Base-by-base conservation (phyloP, 2,797 vertebrate genomes). In the Rhinogobio ventralis region DNA sequence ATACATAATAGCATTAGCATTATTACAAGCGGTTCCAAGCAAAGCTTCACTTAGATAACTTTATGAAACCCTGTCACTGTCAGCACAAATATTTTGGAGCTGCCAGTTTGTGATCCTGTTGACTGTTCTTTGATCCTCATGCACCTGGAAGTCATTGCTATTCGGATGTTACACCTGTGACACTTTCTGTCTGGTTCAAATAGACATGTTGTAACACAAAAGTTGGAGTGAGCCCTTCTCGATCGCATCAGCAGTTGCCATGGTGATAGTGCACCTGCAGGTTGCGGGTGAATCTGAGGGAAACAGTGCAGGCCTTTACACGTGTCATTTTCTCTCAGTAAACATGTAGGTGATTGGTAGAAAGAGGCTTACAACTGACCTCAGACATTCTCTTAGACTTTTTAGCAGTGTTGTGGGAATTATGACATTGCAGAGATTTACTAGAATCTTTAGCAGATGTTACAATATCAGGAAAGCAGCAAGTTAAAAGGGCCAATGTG, bases 171-270 rank as follows among this genome's bases (percentile, higher is more conserved):
- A 72, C 66, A 73, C 23, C 75, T 53, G 75, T 79, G 75, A 84
- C 75, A 71, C 75, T 17, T 84, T 79, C 39, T 62, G 28, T 84
- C 76, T 79, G 67, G 39, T 39, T 85, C 67, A 51, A 73, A 79
- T 73, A 85, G 83, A 85, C 7, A 6, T 79, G 53, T 30, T 79
- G 75, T 64, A 79, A 85, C 67, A 84, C 75, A 79, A 25, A 84
- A 79, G 53, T 72, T 84, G 42, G 25, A 79, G 75, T 84, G 75
- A 76, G 64, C 30, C 72, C 39, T 71, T 46, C 33, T 71, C 17
- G 9, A 60, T 62, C 36, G 75, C 83, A 84, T 84, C 83, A 71
- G 74, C 53, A 60, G 83, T 84, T 84, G 75, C 83, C 66, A 71
- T 84, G 83, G 83, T 30, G 23, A 84, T 36, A 33, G 14, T 84